Base-by-base conservation (phyloP, 2,113 vertebrate genomes). In the Gopherus evgoodei region DNA sequence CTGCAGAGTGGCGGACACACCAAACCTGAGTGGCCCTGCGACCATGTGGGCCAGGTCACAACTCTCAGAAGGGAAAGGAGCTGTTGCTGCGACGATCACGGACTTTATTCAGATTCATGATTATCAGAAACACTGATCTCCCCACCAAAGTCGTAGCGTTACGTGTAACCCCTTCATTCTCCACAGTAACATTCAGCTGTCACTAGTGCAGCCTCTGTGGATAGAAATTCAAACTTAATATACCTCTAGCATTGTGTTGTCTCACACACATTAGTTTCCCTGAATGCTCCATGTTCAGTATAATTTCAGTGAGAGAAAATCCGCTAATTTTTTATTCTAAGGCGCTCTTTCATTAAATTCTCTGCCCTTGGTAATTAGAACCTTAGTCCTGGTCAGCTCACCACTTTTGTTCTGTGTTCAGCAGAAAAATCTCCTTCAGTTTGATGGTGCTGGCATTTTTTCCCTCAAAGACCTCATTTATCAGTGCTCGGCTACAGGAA, bases 391-490 rank as follows among this genome's bases (percentile, higher is more conserved):
- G 69, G 62, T 72, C 22, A 52, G 19, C 72, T 91, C 16, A 54
- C 83, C 9, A 6, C 44, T 91, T 72, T 91, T 12, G n/a, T 86
- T 27, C 0, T 82, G 22, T 69, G n/a, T 90, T 80, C 38, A 86
- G 24, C 16, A 84, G 54, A 87, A 86, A 31, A 11, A 54, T 2
- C 44, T 38, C 1, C 50, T 93, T 79, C 10, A 1, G 2, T 92
- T 92, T 88, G 1, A 1, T 35, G 38, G 3, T 65, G 25, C 7
- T 92, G 29, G 11, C 93, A 14, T n/a, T 90, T 90, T 6, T 75
- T 21, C 35, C 0, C 0, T 7, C 25, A 47, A 87, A 88, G 1
- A 25, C 75, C 11, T 0, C 81, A 44, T 81, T 89, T 12, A 19
- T 79, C 35, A 89, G 17, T 29, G 87, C 4, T n/a, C 85, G 80